phyloP scores from a whole-genome alignment of 2,113 vertebrate genomes.

The Aythya baeri region DNA sequence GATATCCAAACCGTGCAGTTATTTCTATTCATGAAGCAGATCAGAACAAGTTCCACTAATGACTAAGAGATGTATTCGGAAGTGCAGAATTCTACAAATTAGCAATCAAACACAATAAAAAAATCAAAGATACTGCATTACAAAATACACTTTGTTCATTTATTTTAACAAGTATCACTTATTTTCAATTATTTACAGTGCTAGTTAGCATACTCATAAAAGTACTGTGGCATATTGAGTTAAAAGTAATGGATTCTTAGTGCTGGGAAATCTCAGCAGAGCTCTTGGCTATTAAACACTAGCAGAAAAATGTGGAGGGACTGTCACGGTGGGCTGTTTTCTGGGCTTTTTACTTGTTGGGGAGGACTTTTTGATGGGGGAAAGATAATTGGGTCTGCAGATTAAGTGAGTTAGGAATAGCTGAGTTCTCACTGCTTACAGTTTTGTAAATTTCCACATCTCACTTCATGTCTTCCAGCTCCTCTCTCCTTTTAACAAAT shows the following conservation, averaged over 20 bases:
- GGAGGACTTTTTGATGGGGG: neutral
- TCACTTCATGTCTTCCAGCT: neutral
- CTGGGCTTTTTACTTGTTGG: constrained; percentile 1
- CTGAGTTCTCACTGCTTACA: neutral
- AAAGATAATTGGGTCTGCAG: constrained; percentile 36
- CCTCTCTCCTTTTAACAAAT: constrained; percentile 16
- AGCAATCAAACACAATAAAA: constrained; percentile 68
- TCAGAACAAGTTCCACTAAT: constrained; percentile 59
- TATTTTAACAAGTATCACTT: constrained; percentile 74
- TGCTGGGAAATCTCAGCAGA: constrained; percentile 44
- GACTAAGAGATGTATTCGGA: constrained; percentile 48
- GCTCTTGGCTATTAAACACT: constrained; percentile 30
- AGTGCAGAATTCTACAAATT: constrained; percentile 57
- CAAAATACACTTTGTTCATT: constrained; percentile 68
- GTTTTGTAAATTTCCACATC: constrained; percentile 33
- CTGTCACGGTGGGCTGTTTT: constrained; percentile 25
- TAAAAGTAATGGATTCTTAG: constrained; percentile 66
- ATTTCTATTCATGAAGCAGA: constrained; percentile 57
- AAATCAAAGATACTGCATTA: constrained; percentile 57
- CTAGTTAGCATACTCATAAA: constrained; percentile 60
- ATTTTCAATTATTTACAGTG: constrained; percentile 74
- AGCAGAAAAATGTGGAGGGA: constrained; percentile 1
- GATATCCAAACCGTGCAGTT: neutral
- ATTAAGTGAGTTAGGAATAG: constrained; percentile 29
- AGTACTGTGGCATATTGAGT: constrained; percentile 46